A percentile compares a stretch with the other conserved stretches of the same genome.
phyloP scores from a whole-genome alignment of 1,140 invertebrate genomes.

The Zaprionus africanus region DNA sequence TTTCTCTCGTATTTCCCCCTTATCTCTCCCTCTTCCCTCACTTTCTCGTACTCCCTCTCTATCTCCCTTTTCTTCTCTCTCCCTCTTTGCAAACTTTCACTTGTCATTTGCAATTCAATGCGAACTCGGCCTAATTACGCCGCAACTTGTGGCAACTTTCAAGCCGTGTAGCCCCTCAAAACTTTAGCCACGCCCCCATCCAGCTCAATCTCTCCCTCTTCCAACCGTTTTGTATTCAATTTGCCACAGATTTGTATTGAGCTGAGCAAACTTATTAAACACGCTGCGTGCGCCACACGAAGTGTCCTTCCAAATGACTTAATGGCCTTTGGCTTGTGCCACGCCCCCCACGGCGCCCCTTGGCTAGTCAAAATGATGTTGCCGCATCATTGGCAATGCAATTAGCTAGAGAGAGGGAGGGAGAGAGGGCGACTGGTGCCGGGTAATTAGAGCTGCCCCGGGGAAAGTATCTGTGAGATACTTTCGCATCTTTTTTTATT shows the following conservation, averaged over 20 bases:
- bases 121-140: conserved; percentile 62
- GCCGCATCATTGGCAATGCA: conserved; percentile 76
- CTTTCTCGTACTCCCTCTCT: no score
- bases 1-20: not conserved
- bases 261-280: conserved; percentile 38
- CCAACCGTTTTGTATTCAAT: conserved; percentile 23
- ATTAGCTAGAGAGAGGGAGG: conserved; percentile 53
- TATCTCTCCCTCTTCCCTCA: not conserved
- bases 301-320: conserved; percentile 61
- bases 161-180: not conserved
- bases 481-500: conserved; percentile 16
- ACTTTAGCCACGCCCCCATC: conserved; percentile 1
- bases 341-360: not conserved
- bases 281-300: conserved; percentile 34
- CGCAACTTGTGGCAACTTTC: conserved; percentile 24
- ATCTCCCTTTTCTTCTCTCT: not conserved
- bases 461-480: conserved; percentile 7
- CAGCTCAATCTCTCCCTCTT: no score
- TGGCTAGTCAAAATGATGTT: conserved; percentile 64
- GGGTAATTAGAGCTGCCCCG: conserved; percentile 61
- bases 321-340: conserved; percentile 51
- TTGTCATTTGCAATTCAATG: conserved; percentile 72
- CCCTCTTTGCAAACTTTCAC: conserved; percentile 31
- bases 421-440: conserved; percentile 27
- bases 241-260: conserved; percentile 30